Evolutionary conservation across 2,888 invertebrate species (phyloP), one percentile per base, ranked within the genome.

Genomic region (Gastracanthus pulcherrimus): DNA sequence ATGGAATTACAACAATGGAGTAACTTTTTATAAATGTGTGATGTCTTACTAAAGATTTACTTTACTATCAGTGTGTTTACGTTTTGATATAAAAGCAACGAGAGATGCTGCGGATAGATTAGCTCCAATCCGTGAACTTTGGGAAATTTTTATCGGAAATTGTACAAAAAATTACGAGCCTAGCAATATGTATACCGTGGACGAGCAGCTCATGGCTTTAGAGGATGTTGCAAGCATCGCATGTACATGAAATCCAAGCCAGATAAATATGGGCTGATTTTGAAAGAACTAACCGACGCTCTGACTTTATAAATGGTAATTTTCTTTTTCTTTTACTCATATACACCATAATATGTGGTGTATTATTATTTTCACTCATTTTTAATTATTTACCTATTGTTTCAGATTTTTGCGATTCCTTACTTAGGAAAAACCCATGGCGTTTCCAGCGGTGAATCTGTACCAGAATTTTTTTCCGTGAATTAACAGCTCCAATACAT

Each of bases 141-240:
- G 80, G 75, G 38, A 55, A 5, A 80, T 67, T 34, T 80, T 80
- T 23, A 80, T 80, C 16, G 3, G 29, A 19, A 75, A 74, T 45
- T 74, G 62, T 31, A 9, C 13, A 41, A n/a, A 58, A 1, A 29
- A n/a, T 60, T 72, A 60, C n/a, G 13, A 58, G 4, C 3, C 38
- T 6, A 13, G 26, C 1, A 29, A 38, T 0, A 7, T 51, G 0
- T 41, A 5, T 3, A 72, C 72, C 2, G 60, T 72, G n/a, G 58
- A 38, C 11, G 60, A 72, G 23, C 45, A 31, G 11, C n/a, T 72
- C 41, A 48, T 29, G 31, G 58, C 5, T 72, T 72, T 72, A 36
- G 58, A 3, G 72, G 72, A 2, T 38, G 60, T 0, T 62, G 74
- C 11, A 13, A 1, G 2, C 55, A 45, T 34, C 31, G 62, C 1